Evolutionary conservation across 2,113 vertebrate species (phyloP).

Genomic region (Ceratotherium simum): DNA sequence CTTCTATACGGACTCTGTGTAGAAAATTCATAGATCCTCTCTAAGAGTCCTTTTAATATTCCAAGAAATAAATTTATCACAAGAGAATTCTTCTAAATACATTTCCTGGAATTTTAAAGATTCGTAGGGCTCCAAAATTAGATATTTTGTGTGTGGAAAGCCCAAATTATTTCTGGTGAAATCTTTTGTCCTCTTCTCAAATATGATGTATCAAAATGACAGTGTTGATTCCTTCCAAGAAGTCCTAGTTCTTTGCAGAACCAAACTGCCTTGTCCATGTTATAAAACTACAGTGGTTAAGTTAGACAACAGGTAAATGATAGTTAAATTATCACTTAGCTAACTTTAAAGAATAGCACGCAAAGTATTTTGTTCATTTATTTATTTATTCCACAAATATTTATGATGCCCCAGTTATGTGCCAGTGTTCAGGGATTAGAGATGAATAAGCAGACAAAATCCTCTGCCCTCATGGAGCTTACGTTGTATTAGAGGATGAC

Average conservation of each 20-base stretch:
- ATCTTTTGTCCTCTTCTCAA: not conserved
- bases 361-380: not conserved
- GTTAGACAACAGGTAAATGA: not conserved
- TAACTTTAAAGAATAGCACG: not conserved
- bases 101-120: not conserved
- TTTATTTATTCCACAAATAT: not conserved
- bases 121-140: not conserved
- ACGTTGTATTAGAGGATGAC: not conserved
- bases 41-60: not conserved
- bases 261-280: not conserved
- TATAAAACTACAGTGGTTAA: not conserved
- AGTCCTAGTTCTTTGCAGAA: not conserved
- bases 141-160: slow-evolving; percentile 23
- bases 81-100: not conserved
- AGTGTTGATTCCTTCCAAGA: not conserved
- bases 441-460: not conserved
- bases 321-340: not conserved
- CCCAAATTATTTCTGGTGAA: not conserved
- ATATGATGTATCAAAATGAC: not conserved
- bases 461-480: not conserved
- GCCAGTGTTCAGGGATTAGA: not conserved
- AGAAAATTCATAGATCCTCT: not conserved
- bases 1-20: not conserved
- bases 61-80: not conserved
- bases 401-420: not conserved